Evolutionary conservation across 2,113 vertebrate genomes (phyloP).

Genomic region (Nothobranchius furzeri): DNA sequence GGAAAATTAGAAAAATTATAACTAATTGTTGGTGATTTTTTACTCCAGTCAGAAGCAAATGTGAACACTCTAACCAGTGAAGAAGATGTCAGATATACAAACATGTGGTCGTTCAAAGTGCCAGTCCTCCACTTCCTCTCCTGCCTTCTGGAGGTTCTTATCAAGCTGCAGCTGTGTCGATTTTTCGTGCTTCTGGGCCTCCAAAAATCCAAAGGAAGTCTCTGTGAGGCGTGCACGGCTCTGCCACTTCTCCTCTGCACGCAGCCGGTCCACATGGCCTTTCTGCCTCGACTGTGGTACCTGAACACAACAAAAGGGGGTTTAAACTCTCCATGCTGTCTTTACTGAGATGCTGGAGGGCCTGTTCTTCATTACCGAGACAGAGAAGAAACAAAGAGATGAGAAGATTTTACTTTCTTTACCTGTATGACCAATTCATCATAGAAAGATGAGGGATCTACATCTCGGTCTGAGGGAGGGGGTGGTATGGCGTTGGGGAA

Average conservation of each 20-base stretch:
- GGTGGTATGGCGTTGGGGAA: conserved; percentile 60
- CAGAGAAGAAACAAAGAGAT: background rate
- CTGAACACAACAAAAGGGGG: conserved; percentile 38
- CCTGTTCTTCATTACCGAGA: background rate
- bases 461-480: conserved; percentile 16
- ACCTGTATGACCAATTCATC: conserved; percentile 81
- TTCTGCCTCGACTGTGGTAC: conserved; percentile 50
- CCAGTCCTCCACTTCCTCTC: conserved; percentile 50
- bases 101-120: conserved; percentile 78
- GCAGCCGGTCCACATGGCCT: conserved; percentile 79
- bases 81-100: conserved; percentile 10
- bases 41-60: background rate
- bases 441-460: conserved; percentile 75
- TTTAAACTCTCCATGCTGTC: background rate
- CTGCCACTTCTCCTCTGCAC: conserved; percentile 81
- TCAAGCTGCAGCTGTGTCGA: conserved; percentile 35
- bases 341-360: background rate
- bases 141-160: conserved; percentile 22
- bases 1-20: too few species aligned
- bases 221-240: conserved; percentile 81
- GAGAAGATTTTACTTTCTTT: background rate
- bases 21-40: background rate
- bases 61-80: background rate
- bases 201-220: conserved; percentile 83
- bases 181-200: conserved; percentile 54